These are phyloP conservation scores for Dendropsophus ebraccatus DNA, from an alignment of 2,113 vertebrate species.

Conservation along the genomic window DNA sequence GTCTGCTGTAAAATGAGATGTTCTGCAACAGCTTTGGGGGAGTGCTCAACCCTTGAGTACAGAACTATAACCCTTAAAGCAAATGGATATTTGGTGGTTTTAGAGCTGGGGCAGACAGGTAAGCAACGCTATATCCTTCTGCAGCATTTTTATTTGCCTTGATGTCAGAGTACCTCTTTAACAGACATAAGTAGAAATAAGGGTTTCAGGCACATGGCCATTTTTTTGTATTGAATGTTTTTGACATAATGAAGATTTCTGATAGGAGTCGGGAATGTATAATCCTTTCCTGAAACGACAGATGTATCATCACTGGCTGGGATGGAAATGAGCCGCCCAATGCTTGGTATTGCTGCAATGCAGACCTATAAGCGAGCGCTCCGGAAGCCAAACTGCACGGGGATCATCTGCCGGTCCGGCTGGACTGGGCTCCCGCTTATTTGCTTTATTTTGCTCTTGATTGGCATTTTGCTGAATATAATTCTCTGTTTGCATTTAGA, in stretches of 20 bases:
- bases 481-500: not conserved
- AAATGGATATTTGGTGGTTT: no score
- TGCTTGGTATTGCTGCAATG: conserved; percentile 32
- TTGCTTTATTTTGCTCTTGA: not conserved
- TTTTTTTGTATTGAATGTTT: conserved; percentile 28
- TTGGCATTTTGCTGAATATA: not conserved
- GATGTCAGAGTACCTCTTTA: not conserved
- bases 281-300: conserved; percentile 14
- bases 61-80: no score
- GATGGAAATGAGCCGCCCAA: not conserved
- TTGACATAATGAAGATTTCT: conserved; percentile 16
- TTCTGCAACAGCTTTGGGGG: no score
- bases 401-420: not conserved
- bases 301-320: not conserved
- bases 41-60: no score
- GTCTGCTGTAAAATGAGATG: no score
- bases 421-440: not conserved
- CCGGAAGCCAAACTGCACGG: not conserved
- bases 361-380: not conserved
- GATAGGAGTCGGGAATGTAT: not conserved
- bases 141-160: no score
- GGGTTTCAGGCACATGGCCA: not conserved
- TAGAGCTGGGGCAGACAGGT: no score
- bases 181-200: not conserved
- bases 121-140: no score